A percentile compares a stretch with the other conserved stretches of the same genome.
Conservation (phyloP, 2,113 vertebrate genomes). For the Morone chrysops region DNA sequence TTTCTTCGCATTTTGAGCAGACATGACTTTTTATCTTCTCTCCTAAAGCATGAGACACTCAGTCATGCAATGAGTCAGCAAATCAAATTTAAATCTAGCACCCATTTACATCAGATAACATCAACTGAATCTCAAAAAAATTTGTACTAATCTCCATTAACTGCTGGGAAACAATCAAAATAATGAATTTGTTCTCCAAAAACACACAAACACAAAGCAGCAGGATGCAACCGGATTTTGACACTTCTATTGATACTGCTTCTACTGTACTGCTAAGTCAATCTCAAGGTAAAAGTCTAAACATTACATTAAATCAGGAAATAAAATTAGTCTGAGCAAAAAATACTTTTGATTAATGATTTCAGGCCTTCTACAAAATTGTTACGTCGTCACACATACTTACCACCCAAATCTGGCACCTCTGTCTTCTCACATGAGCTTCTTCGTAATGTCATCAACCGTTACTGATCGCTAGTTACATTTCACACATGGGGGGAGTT, state of each 20-base stretch:
- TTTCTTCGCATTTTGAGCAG: conserved; percentile 72
- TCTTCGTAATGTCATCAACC: conserved; percentile 29
- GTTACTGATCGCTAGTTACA: not conserved
- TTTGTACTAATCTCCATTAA: too few species aligned
- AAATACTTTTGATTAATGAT: not conserved
- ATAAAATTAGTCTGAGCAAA: not conserved
- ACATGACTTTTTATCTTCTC: conserved; percentile 75
- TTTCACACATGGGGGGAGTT: conserved; percentile 39
- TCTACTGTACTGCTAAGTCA: not conserved
- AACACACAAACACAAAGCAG: not conserved
- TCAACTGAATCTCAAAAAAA: not conserved
- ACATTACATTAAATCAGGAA: not conserved
- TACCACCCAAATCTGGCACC: conserved; percentile 48
- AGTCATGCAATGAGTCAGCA: conserved; percentile 25
- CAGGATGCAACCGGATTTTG: not conserved
- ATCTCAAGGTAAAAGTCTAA: not conserved
- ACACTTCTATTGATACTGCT: too few species aligned
- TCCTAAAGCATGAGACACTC: conserved; percentile 63
- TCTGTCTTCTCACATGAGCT: conserved; percentile 30
- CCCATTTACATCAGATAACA: not conserved
- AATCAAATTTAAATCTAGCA: conserved; percentile 1
- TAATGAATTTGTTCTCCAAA: not conserved
- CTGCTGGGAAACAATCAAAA: not conserved
- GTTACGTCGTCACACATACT: conserved; percentile 26
- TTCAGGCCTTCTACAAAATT: not conserved